Conservation (phyloP, 1,140 invertebrate species). For the Vanessa atalanta region DNA sequence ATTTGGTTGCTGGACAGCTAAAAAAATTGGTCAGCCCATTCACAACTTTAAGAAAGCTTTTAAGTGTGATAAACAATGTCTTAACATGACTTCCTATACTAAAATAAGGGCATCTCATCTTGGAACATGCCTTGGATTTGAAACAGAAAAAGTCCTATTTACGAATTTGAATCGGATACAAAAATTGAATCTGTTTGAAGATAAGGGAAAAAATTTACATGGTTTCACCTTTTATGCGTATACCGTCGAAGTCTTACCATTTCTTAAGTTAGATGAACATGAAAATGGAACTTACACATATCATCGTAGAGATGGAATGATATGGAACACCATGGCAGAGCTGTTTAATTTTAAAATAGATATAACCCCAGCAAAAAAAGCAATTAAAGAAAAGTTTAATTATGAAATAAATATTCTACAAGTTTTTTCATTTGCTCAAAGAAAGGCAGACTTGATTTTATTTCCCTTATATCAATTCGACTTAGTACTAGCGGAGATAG, state of each 20-base stretch:
- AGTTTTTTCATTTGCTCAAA: constrained; percentile 56
- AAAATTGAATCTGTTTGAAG: constrained; percentile 55
- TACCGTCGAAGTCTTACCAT: constrained; percentile 60
- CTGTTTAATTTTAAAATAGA: constrained; percentile 70
- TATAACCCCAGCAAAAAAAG: constrained; percentile 45
- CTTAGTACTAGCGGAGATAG: constrained; percentile 59
- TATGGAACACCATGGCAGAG: constrained; percentile 65
- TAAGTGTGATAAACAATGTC: constrained; percentile 57
- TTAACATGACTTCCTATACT: constrained; percentile 61
- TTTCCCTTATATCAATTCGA: constrained; percentile 70
- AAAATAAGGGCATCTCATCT: constrained; percentile 55
- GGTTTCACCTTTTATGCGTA: constrained; percentile 57
- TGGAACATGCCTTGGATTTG: constrained; percentile 67
- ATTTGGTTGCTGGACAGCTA: constrained; percentile 62
- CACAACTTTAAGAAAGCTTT: constrained; percentile 51
- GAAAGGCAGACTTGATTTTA: constrained; percentile 63
- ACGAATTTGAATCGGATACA: constrained; percentile 34
- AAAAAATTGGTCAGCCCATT: constrained; percentile 57
- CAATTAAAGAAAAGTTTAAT: constrained; percentile 56
- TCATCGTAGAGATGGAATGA: constrained; percentile 57
- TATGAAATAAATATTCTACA: constrained; percentile 61
- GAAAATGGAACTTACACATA: constrained; percentile 51
- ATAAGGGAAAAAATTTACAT: constrained; percentile 63
- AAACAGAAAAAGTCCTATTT: constrained; percentile 48
- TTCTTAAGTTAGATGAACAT: constrained; percentile 53